These are phyloP conservation scores for Nipponacmea schrenckii DNA, from an alignment of 2,888 invertebrate species.

Conservation along the genomic window DNA sequence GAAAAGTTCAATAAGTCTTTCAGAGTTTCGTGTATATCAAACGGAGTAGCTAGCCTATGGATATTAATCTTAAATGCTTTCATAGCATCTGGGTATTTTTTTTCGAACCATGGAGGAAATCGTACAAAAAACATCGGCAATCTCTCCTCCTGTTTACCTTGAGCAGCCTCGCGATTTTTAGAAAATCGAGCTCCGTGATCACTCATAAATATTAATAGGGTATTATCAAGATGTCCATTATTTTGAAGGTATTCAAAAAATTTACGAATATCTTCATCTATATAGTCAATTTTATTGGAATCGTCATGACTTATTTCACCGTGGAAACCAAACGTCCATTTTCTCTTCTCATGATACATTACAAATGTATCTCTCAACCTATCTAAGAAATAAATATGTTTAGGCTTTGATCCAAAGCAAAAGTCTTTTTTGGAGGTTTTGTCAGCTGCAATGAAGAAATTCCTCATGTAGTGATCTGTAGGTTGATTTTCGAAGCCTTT, in stretches of 20 bases:
- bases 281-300: constrained; percentile 79
- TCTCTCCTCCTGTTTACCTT: constrained; percentile 91
- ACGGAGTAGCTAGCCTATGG: constrained; percentile 82
- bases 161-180: constrained; percentile 83
- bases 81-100: constrained; percentile 73
- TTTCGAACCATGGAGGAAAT: constrained; percentile 78
- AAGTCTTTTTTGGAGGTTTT: constrained; percentile 27
- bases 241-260: constrained; percentile 72
- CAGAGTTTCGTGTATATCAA: constrained; percentile 87
- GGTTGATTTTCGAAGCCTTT: constrained; percentile 79
- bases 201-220: constrained; percentile 86
- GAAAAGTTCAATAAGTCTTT: constrained; percentile 74
- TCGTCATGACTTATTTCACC: constrained; percentile 89
- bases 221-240: constrained; percentile 78
- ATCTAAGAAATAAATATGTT: constrained; percentile 71
- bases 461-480: constrained; percentile 39
- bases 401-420: constrained; percentile 76
- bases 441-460: background rate
- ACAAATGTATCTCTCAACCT: constrained; percentile 71
- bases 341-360: constrained; percentile 72
- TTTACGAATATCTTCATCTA: constrained; percentile 77
- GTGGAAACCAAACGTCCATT: constrained; percentile 84
- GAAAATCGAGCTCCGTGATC: constrained; percentile 89
- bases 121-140: constrained; percentile 85
- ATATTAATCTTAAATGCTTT: constrained; percentile 74